phyloP scores from a whole-genome alignment of 2,113 vertebrate species.

The Hippocampus comes region DNA sequence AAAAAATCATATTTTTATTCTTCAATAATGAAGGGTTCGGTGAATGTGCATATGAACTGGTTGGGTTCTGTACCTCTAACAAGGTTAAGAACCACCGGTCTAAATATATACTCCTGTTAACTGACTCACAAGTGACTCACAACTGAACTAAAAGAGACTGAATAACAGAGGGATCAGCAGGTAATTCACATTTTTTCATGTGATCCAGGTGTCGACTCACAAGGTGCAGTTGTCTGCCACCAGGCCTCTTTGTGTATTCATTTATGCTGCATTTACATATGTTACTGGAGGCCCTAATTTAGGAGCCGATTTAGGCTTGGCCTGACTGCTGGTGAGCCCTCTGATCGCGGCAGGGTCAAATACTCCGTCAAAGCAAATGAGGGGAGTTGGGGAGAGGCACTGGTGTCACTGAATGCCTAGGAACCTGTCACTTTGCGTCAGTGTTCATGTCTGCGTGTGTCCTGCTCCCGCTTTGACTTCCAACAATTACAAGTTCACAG shows the following conservation, averaged over 20 bases:
- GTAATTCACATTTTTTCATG: conserved; percentile 42
- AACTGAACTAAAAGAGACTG: conserved; percentile 28
- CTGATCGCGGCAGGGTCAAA: conserved; percentile 62
- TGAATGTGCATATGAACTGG: no score
- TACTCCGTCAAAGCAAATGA: conserved; percentile 51
- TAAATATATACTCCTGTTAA: not conserved
- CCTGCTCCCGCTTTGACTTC: conserved; percentile 61
- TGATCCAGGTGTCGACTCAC: conserved; percentile 52
- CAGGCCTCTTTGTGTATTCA: conserved; percentile 54
- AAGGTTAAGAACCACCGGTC: not conserved
- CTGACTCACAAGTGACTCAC: not conserved
- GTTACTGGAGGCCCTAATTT: conserved; percentile 41
- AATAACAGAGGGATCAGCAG: conserved; percentile 22
- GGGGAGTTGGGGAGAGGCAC: conserved; percentile 20
- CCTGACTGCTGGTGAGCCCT: conserved; percentile 51
- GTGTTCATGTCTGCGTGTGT: conserved; percentile 61
- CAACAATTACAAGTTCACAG: conserved; percentile 58
- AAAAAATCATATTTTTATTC: no score
- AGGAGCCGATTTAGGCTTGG: conserved; percentile 20
- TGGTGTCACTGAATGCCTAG: conserved; percentile 70
- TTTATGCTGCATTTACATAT: conserved; percentile 60
- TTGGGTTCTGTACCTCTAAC: no score
- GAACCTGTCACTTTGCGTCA: conserved; percentile 75
- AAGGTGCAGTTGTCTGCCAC: conserved; percentile 32
- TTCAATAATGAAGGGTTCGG: no score